phyloP scores from a whole-genome alignment of 2,113 vertebrate genomes.

The Thunnus maccoyii region DNA sequence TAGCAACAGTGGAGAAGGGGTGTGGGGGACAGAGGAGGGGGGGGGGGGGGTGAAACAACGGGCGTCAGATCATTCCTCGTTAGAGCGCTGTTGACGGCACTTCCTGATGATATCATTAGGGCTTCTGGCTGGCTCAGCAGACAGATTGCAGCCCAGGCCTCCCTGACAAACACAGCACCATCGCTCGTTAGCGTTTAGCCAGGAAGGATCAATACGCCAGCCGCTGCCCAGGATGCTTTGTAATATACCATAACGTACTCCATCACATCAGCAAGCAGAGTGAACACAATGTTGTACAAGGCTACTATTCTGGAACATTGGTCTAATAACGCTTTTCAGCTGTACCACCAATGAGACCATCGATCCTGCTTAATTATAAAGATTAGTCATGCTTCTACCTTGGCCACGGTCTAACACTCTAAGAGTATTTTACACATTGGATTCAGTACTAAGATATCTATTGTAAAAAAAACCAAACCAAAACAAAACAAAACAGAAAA shows the following conservation, averaged over 20 bases:
- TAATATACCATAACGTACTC: constrained; percentile 71
- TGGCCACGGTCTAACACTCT: constrained; percentile 13
- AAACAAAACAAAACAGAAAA: not conserved
- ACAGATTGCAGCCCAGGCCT: constrained; percentile 79
- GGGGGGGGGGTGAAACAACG: constrained; percentile 57
- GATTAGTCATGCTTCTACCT: constrained; percentile 71
- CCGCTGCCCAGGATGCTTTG: constrained; percentile 67
- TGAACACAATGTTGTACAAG: constrained; percentile 73
- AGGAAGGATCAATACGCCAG: constrained; percentile 73
- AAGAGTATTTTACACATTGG: constrained; percentile 40
- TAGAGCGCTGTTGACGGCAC: constrained; percentile 73
- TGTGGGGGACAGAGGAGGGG: constrained; percentile 1
- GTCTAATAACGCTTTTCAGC: constrained; percentile 69
- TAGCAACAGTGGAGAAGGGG: constrained; percentile 6
- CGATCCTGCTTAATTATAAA: constrained; percentile 73
- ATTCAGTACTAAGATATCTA: constrained; percentile 40
- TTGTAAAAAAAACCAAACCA: not conserved
- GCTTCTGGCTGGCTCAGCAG: constrained; percentile 78
- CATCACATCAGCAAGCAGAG: constrained; percentile 62
- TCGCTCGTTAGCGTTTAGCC: constrained; percentile 77
- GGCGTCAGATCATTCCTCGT: constrained; percentile 77
- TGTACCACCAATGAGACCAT: constrained; percentile 67
- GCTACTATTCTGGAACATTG: constrained; percentile 65
- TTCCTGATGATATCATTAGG: constrained; percentile 84
- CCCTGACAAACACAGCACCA: constrained; percentile 79